A percentile compares a stretch with the other conserved stretches of the same genome.
These are phyloP conservation scores for Amphiprion clarkii DNA, from an alignment of 2,797 vertebrate genomes.

Conservation along the genomic window DNA sequence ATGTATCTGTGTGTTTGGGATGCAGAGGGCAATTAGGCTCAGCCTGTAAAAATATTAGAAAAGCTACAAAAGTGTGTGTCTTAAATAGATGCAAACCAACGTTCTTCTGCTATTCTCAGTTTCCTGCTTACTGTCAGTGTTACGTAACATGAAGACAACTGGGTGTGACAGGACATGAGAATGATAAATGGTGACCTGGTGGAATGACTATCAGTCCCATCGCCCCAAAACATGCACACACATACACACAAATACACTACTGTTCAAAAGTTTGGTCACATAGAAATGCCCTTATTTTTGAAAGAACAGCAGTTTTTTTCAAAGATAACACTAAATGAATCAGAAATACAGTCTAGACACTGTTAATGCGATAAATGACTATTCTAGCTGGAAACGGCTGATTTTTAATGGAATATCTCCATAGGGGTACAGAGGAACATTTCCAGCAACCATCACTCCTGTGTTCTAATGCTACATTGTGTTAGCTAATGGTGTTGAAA, in stretches of 20 bases:
- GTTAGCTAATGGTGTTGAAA: no score
- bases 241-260: slow-evolving; percentile 15
- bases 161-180: slow-evolving; percentile 2
- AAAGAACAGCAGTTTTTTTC: no score
- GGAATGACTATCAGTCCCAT: slow-evolving; percentile 21
- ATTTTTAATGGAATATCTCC: no score
- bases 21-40: neutral
- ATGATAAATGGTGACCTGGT: slow-evolving; percentile 50
- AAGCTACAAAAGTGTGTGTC: slow-evolving; percentile 37
- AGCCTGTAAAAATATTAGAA: slow-evolving; percentile 44
- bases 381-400: no score
- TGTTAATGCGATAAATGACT: no score
- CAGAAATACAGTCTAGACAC: no score
- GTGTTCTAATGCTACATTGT: no score
- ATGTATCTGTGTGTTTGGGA: neutral
- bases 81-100: slow-evolving; percentile 28
- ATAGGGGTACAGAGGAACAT: no score
- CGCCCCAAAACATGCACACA: slow-evolving; percentile 5
- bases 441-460: no score
- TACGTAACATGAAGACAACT: slow-evolving; percentile 45
- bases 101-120: slow-evolving; percentile 6
- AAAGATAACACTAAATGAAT: no score
- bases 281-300: no score
- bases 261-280: no score
- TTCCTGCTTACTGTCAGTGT: slow-evolving; percentile 1